Conservation (phyloP, 2,113 vertebrate genomes). For the Oryzias celebensis region DNA sequence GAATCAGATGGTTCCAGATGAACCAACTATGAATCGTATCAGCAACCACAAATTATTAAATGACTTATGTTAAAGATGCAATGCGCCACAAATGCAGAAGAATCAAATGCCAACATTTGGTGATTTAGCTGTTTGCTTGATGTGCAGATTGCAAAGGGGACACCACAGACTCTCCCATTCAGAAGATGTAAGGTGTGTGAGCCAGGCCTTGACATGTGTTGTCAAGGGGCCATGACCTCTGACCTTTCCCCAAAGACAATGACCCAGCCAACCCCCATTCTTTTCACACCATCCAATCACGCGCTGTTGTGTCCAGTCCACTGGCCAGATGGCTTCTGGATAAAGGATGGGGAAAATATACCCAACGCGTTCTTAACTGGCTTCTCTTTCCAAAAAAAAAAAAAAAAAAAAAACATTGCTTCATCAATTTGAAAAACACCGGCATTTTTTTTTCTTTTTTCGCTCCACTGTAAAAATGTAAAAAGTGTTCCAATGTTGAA, state of each 20-base stretch:
- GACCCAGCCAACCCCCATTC: conserved; percentile 70
- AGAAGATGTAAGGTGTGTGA: conserved; percentile 71
- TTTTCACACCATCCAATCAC: conserved; percentile 76
- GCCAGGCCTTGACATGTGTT: conserved; percentile 80
- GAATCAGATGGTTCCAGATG: too few relatives aligned
- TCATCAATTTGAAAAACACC: too few relatives aligned
- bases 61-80: too few relatives aligned
- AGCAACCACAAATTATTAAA: too few relatives aligned
- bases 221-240: conserved; percentile 79
- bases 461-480: conserved; percentile 4
- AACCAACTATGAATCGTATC: too few relatives aligned
- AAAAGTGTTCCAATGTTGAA: not conserved
- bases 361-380: conserved; percentile 18
- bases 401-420: not conserved
- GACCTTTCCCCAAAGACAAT: conserved; percentile 80
- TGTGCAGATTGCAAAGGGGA: conserved; percentile 56
- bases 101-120: conserved; percentile 37
- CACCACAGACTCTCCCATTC: conserved; percentile 64
- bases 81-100: too few relatives aligned
- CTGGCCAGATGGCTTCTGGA: conserved; percentile 79
- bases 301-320: conserved; percentile 67
- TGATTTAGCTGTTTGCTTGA: conserved; percentile 47
- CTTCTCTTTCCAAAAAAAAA: not conserved
- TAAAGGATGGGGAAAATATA: conserved; percentile 70
- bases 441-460: not conserved